Evolutionary conservation across 2,113 vertebrate genomes (phyloP).

Genomic region (Prunella himalayana): DNA sequence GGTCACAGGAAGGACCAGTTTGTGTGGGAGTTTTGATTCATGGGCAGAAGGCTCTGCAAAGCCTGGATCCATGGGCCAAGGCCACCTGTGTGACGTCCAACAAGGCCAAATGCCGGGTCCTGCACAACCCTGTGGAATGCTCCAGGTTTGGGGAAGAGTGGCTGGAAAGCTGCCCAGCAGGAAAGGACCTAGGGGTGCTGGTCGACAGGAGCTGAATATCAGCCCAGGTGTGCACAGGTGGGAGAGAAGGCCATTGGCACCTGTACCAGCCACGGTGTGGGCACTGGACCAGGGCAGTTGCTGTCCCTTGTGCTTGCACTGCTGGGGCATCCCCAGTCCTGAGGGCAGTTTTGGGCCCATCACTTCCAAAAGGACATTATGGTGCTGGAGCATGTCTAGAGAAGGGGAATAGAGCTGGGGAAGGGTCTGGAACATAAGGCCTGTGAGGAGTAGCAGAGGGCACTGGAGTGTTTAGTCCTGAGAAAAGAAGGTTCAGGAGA

Average conservation of each 20-base stretch:
- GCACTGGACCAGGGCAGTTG: background rate
- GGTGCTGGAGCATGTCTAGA: background rate
- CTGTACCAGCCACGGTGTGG: background rate
- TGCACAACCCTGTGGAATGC: too few species aligned
- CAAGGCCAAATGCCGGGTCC: background rate
- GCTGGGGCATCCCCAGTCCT: background rate
- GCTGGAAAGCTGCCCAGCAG: background rate
- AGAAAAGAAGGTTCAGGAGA: background rate
- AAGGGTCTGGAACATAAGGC: background rate
- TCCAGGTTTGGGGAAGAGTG: background rate
- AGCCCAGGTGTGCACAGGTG: background rate
- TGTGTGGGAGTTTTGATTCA: background rate
- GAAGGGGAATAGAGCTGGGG: background rate
- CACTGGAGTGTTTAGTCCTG: background rate
- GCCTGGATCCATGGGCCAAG: background rate
- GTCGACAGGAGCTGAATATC: background rate
- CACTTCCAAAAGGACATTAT: background rate
- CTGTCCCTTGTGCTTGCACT: background rate
- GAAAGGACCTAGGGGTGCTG: background rate
- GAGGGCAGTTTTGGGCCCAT: background rate
- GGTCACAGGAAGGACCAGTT: background rate
- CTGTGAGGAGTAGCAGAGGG: background rate
- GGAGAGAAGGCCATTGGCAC: background rate
- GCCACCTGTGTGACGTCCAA: background rate
- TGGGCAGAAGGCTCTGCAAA: background rate